Percentiles rank a stretch among this genome's conserved stretches.
phyloP scores from a whole-genome alignment of 2,113 vertebrate species.

The Microcebus ravelobensis region DNA sequence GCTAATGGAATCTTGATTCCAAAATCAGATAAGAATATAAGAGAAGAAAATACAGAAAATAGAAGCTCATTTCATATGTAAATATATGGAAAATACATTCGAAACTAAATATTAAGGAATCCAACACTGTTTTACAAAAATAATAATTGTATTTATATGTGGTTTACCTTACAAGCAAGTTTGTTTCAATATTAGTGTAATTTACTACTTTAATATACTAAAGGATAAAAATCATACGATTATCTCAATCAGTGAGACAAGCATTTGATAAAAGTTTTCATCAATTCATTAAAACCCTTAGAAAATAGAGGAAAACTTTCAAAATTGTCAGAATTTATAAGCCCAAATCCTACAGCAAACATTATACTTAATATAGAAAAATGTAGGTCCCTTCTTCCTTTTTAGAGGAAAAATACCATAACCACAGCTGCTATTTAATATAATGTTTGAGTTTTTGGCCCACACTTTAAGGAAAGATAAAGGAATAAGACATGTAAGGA shows the following conservation, averaged over 20 bases:
- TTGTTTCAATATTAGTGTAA: constrained; percentile 7
- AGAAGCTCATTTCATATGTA: neutral
- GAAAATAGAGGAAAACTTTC: neutral
- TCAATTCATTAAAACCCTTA: neutral
- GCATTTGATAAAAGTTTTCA: neutral
- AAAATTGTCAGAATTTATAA: neutral
- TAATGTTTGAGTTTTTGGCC: neutral
- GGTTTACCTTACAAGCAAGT: neutral
- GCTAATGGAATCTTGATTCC: neutral
- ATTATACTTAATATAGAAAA: neutral
- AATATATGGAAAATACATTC: neutral
- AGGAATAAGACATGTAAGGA: neutral
- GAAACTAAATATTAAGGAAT: neutral
- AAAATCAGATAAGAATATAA: neutral
- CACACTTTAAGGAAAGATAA: neutral
- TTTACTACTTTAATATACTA: constrained; percentile 3
- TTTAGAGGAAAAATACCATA: neutral
- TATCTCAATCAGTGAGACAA: neutral
- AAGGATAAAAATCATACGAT: constrained; percentile 2
- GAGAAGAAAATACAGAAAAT: neutral
- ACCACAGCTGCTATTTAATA: neutral
- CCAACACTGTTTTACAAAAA: constrained; percentile 31
- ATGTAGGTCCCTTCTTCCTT: neutral
- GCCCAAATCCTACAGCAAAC: neutral
- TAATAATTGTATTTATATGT: neutral